Evolutionary conservation across 1,140 invertebrate genomes (phyloP).

Genomic region (Lutraria rhynchaena): DNA sequence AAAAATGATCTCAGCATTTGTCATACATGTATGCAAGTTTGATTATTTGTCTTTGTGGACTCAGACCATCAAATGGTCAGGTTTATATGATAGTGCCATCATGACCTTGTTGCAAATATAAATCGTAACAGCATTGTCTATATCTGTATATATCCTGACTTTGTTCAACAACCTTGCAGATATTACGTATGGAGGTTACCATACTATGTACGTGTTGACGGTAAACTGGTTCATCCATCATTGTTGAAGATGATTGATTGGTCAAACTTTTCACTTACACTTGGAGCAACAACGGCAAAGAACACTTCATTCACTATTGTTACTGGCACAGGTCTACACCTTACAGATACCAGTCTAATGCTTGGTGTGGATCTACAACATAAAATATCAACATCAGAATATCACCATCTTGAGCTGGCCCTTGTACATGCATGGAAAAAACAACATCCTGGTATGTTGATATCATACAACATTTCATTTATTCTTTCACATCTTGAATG

Average conservation of each 20-base stretch:
- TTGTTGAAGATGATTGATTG: slow-evolving; percentile 45
- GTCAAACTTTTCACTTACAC: background rate
- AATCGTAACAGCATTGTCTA: too few species aligned
- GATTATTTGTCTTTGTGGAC: too few species aligned
- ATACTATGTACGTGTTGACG: slow-evolving; percentile 52
- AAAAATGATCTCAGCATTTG: too few species aligned
- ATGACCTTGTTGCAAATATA: too few species aligned
- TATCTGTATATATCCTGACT: too few species aligned
- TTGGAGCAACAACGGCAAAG: background rate
- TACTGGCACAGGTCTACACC: slow-evolving; percentile 4
- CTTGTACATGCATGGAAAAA: slow-evolving; percentile 35
- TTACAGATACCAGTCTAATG: slow-evolving; percentile 1
- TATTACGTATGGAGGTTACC: slow-evolving; percentile 34
- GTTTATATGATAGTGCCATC: too few species aligned
- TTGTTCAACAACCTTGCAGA: slow-evolving; percentile 8
- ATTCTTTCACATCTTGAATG: too few species aligned
- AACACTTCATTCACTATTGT: slow-evolving; percentile 2
- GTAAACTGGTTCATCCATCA: slow-evolving; percentile 26
- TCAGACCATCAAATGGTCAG: too few species aligned
- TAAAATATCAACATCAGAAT: slow-evolving; percentile 37
- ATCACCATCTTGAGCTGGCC: slow-evolving; percentile 13
- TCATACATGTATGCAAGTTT: too few species aligned
- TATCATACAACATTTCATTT: too few species aligned
- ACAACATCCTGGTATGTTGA: slow-evolving; percentile 31
- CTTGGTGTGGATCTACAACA: slow-evolving; percentile 30